These are phyloP conservation scores for Polydrusus cervinus DNA, from an alignment of 2,888 invertebrate species.

Conservation along the genomic window DNA sequence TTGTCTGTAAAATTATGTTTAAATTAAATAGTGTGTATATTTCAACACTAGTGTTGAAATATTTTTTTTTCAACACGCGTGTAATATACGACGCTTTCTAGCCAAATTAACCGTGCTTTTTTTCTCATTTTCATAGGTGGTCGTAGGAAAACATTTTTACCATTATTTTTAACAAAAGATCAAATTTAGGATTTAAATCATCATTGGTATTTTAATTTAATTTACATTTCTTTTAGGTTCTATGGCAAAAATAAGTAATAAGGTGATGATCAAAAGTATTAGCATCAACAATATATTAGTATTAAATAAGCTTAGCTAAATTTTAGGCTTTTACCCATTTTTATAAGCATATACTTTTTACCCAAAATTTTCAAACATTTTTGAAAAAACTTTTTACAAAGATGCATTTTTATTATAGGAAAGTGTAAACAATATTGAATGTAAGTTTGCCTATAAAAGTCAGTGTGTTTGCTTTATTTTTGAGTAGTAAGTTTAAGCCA, in stretches of 20 bases:
- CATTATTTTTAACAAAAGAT: no score
- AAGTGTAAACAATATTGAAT: slow-evolving; percentile 7
- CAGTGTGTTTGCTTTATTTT: neutral
- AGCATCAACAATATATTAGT: slow-evolving; percentile 44
- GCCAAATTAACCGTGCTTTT: no score
- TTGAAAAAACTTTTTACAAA: slow-evolving; percentile 17
- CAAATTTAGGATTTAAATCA: no score
- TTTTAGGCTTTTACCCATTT: slow-evolving; percentile 44
- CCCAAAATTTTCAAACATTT: slow-evolving; percentile 36
- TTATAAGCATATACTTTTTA: slow-evolving; percentile 42
- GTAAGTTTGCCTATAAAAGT: neutral
- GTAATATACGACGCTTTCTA: no score
- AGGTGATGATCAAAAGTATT: slow-evolving; percentile 45
- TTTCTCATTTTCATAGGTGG: no score
- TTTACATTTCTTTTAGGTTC: slow-evolving; percentile 36
- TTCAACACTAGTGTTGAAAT: no score
- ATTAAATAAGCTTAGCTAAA: slow-evolving; percentile 31
- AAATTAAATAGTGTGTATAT: no score
- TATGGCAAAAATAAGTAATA: slow-evolving; percentile 41
- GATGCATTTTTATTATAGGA: slow-evolving; percentile 12
- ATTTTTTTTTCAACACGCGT: no score
- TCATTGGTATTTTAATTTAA: no score
- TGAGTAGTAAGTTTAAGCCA: slow-evolving; percentile 2
- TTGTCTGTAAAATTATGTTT: no score
- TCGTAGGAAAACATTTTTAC: no score